These are phyloP conservation scores for Momotus momota DNA, from an alignment of 2,797 vertebrate genomes.

Conservation along the genomic window DNA sequence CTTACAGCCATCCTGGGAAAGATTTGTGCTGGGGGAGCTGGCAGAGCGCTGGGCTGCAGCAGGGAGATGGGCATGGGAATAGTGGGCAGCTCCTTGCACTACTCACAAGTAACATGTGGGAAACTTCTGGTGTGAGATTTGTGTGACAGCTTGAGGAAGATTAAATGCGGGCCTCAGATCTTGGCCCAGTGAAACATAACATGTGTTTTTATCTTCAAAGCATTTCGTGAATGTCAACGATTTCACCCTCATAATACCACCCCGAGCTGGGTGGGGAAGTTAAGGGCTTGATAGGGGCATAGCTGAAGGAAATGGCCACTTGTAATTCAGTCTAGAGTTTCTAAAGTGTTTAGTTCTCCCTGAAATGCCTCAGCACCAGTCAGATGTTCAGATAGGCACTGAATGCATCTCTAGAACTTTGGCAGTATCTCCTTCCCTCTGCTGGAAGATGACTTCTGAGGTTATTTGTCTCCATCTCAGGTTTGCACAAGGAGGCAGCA, in stretches of 20 bases:
- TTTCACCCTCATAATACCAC: background rate
- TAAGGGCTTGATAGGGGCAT: background rate
- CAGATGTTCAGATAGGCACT: background rate
- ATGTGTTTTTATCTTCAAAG: slow-evolving; percentile 18
- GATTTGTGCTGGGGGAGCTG: background rate
- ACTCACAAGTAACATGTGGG: background rate
- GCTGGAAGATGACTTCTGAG: background rate
- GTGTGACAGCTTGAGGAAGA: background rate
- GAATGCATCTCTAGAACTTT: background rate
- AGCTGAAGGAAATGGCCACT: background rate
- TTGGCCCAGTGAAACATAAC: background rate
- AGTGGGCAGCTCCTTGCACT: background rate
- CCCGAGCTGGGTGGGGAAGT: background rate
- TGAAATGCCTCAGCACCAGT: background rate
- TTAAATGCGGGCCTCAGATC: background rate
- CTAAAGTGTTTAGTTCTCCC: background rate
- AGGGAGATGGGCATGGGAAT: background rate
- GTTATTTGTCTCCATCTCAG: background rate
- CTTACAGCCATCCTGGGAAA: background rate
- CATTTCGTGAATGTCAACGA: background rate
- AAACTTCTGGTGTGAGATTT: background rate
- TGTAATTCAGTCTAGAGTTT: background rate
- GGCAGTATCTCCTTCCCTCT: background rate
- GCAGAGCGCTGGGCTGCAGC: fast-evolving
- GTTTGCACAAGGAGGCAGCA: background rate